Percentiles rank a stretch among this genome's conserved stretches.
Conservation (phyloP, 2,113 vertebrate genomes). For the Alethe castanea region DNA sequence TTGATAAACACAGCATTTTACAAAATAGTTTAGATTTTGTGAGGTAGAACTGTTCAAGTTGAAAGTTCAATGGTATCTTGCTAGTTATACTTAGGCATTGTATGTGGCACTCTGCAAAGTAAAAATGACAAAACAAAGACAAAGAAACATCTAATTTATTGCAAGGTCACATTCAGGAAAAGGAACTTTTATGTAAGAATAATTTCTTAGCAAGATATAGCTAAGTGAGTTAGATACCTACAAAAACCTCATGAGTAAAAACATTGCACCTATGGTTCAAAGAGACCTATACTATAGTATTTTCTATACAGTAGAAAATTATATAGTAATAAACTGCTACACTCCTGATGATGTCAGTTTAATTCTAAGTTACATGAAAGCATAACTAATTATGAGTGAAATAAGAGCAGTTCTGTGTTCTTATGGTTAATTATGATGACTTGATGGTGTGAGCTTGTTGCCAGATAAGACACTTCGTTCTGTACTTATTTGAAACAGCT, state of each 20-base stretch:
- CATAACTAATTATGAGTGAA: background rate
- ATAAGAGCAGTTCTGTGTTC: background rate
- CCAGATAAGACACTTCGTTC: background rate
- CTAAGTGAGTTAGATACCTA: background rate
- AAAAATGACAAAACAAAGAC: background rate
- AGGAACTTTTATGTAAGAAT: background rate
- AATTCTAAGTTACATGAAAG: background rate
- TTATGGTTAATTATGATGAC: background rate
- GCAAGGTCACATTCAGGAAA: background rate
- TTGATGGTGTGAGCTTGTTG: background rate
- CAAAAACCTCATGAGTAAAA: background rate
- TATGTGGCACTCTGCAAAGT: background rate
- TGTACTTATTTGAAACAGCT: background rate
- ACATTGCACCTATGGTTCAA: background rate
- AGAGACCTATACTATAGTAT: background rate
- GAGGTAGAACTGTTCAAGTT: background rate
- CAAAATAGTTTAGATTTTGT: background rate
- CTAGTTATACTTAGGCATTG: background rate
- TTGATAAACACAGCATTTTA: background rate
- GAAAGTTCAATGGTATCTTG: background rate
- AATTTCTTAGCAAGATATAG: background rate
- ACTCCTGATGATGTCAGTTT: background rate
- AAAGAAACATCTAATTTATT: background rate
- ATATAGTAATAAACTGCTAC: background rate
- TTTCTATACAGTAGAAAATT: background rate